Conservation (phyloP, 2,113 vertebrate genomes). For the Gobius niger region DNA sequence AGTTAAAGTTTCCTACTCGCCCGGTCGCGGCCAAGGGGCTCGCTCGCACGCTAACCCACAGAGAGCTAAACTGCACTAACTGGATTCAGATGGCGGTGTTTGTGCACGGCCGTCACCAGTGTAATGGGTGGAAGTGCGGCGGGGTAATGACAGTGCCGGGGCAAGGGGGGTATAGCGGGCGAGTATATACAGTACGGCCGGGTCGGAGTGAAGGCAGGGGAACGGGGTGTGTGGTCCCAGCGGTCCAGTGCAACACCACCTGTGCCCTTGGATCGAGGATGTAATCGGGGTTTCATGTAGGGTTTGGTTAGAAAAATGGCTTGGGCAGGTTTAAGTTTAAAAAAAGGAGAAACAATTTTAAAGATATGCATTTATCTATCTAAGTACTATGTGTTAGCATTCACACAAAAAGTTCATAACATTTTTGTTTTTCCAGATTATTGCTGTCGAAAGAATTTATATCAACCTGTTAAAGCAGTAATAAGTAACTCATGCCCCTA, state of each 20-base stretch:
- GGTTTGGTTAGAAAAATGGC: slow-evolving; percentile 35
- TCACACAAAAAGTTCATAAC: too few relatives aligned
- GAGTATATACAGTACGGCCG: slow-evolving; percentile 44
- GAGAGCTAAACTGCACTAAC: slow-evolving; percentile 54
- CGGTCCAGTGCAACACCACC: slow-evolving; percentile 65
- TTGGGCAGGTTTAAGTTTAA: slow-evolving; percentile 12
- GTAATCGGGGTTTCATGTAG: slow-evolving; percentile 48
- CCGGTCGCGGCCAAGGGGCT: slow-evolving; percentile 45
- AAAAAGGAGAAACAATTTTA: too few relatives aligned
- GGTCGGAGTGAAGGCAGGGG: slow-evolving; percentile 54
- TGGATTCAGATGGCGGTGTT: slow-evolving; percentile 74
- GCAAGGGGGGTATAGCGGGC: slow-evolving; percentile 31
- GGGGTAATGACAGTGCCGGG: slow-evolving; percentile 69
- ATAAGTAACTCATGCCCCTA: too few relatives aligned
- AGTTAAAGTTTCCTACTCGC: slow-evolving; percentile 72
- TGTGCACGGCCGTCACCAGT: slow-evolving; percentile 67
- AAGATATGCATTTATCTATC: too few relatives aligned
- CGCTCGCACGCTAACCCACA: slow-evolving; percentile 59
- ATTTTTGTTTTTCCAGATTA: too few relatives aligned
- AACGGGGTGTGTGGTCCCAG: slow-evolving; percentile 68
- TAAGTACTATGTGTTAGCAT: too few relatives aligned
- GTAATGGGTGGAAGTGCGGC: slow-evolving; percentile 61
- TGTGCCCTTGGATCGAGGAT: slow-evolving; percentile 59
- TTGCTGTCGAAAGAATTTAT: too few relatives aligned
- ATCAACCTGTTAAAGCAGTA: too few relatives aligned